Conservation (phyloP, 2,888 invertebrate genomes). For the Athalia cordata region DNA sequence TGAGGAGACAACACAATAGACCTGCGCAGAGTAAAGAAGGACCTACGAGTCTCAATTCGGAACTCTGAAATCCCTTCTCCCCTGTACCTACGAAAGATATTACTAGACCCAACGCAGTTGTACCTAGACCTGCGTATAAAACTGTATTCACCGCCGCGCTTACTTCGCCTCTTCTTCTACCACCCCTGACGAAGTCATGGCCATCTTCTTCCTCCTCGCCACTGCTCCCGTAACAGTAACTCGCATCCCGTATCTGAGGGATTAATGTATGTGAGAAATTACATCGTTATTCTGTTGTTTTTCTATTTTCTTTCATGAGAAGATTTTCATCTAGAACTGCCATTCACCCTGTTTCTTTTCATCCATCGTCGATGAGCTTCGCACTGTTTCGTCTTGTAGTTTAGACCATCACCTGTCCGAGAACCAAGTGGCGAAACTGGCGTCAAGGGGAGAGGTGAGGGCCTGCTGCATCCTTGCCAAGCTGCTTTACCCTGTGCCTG, state of each 20-base stretch:
- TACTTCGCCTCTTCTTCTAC: slow-evolving; percentile 80
- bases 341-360: slow-evolving; percentile 87
- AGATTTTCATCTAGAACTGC: no score
- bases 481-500: slow-evolving; percentile 87
- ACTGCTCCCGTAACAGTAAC: slow-evolving; percentile 84
- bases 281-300: no score
- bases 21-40: slow-evolving; percentile 88
- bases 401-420: slow-evolving; percentile 62
- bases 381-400: slow-evolving; percentile 78
- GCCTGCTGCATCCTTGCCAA: slow-evolving; percentile 78
- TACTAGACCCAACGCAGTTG: slow-evolving; percentile 88
- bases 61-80: slow-evolving; percentile 91
- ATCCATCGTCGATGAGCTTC: slow-evolving; percentile 87
- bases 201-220: slow-evolving; percentile 80
- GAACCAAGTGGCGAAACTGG: slow-evolving; percentile 63
- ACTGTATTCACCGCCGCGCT: slow-evolving; percentile 90
- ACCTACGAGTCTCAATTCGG: slow-evolving; percentile 89
- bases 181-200: slow-evolving; percentile 65
- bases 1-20: slow-evolving; percentile 87
- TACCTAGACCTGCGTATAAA: slow-evolving; percentile 89
- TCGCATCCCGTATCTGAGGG: slow-evolving; percentile 87
- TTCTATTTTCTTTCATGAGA: no score
- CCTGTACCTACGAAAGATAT: slow-evolving; percentile 94
- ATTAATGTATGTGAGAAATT: background rate
- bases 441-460: slow-evolving; percentile 67